Conservation (phyloP, 2,888 invertebrate genomes). For the Boloria euphrosyne region DNA sequence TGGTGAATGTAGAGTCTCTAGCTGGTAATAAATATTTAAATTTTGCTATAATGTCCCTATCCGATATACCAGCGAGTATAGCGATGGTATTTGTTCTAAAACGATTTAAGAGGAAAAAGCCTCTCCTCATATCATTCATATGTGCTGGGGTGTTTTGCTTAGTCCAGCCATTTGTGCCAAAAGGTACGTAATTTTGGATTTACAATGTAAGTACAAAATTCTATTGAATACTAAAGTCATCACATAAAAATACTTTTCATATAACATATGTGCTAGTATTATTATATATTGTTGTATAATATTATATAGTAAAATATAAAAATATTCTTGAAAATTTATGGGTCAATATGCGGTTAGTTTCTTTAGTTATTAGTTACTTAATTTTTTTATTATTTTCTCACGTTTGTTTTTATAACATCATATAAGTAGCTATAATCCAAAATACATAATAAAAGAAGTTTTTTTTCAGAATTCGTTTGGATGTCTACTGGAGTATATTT, state of each 20-base stretch:
- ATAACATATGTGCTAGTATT: too few relatives aligned
- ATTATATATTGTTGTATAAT: too few relatives aligned
- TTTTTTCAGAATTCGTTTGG: slow-evolving; percentile 43
- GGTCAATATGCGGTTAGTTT: too few relatives aligned
- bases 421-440: too few relatives aligned
- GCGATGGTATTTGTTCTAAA: slow-evolving; percentile 76
- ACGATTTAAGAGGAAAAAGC: slow-evolving; percentile 74
- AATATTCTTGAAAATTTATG: too few relatives aligned
- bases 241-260: too few relatives aligned
- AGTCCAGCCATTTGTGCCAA: slow-evolving; percentile 76
- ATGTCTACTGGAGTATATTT: slow-evolving; percentile 48
- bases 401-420: too few relatives aligned
- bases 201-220: too few relatives aligned
- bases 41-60: slow-evolving; percentile 83
- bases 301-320: too few relatives aligned
- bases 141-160: slow-evolving; percentile 79
- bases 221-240: too few relatives aligned
- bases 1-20: slow-evolving; percentile 86
- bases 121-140: slow-evolving; percentile 73
- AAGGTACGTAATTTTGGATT: slow-evolving; percentile 54
- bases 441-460: background rate
- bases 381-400: too few relatives aligned
- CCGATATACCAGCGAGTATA: slow-evolving; percentile 82
- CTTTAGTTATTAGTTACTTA: too few relatives aligned
- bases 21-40: slow-evolving; percentile 88